Evolutionary conservation across 2,797 vertebrate species (phyloP), one percentile per base, ranked within the genome.

Genomic region (Acanthurus lineatus): DNA sequence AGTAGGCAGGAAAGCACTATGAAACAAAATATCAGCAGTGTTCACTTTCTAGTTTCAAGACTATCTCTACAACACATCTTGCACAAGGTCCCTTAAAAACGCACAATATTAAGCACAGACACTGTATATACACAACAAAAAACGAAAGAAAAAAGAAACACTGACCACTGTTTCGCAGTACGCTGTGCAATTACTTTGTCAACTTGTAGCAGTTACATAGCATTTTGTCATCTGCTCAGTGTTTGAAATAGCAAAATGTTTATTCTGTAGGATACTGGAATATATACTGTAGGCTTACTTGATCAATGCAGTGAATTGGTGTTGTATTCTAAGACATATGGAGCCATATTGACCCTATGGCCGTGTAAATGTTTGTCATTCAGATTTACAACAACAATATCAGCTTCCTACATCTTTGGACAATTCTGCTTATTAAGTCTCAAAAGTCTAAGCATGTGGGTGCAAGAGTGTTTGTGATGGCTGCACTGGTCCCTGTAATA

Each of bases 61-160:
- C 90, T 92, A 94, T 82, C 86, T 91, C 91, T 94, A 94, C 92
- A 79, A 93, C 90, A 94, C 93, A 91, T 93, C 90, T 94, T 93
- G 93, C 93, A 94, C 91, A 87, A 93, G 85, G 86, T 93, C 93
- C 91, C 93, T 92, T 92, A 87, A 90, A 92, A 86, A 93, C 88
- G 92, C 88, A 92, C 87, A 92, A 92, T 91, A 93, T 92, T 91
- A 91, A 91, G 81, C 88, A 93, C 91, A 92, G 79, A 81, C 86
- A 90, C 84, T 87, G 75, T 91, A 92, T 91, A 91, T 89, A 94
- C 90, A 92, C 82, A 92, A 86, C 78, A 73, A 77, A 86, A 87
- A 85, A 83, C 25, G 3, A 64, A 81, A 73, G 52, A 67, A 85
- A 78, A 82, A 48, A 35, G 65, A 88, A 93, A 92, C 89, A 88